Conservation (phyloP, 2,888 invertebrate species). For the Eupithecia pulchellata region DNA sequence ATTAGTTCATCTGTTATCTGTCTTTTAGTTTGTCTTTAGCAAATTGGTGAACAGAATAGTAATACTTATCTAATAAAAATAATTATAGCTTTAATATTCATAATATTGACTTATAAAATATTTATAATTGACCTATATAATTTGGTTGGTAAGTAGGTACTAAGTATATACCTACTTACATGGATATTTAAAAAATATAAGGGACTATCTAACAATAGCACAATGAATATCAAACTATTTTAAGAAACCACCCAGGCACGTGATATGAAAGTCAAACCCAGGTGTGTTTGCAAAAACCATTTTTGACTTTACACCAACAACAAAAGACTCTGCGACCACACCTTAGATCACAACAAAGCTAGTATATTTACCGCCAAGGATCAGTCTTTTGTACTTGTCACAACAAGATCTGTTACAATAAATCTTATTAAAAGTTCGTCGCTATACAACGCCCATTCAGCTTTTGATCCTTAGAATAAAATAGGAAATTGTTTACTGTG, state of each 20-base stretch:
- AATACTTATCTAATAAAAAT: too few relatives aligned
- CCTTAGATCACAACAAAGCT: slow-evolving; percentile 80
- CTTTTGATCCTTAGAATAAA: slow-evolving; percentile 69
- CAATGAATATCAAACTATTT: slow-evolving; percentile 8
- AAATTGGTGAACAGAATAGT: too few relatives aligned
- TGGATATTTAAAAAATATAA: not conserved
- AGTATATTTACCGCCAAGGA: slow-evolving; percentile 74
- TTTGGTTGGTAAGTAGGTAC: not conserved
- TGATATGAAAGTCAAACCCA: slow-evolving; percentile 50
- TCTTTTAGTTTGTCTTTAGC: too few relatives aligned
- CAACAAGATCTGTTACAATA: slow-evolving; percentile 85
- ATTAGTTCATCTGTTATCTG: too few relatives aligned
- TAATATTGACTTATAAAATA: too few relatives aligned
- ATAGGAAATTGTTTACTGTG: slow-evolving; percentile 71
- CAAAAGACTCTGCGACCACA: slow-evolving; percentile 74
- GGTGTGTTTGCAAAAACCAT: slow-evolving; percentile 66
- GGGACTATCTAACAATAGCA: not conserved
- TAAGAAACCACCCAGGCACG: slow-evolving; percentile 16
- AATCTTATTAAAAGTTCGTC: slow-evolving; percentile 81
- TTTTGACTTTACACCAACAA: slow-evolving; percentile 71
- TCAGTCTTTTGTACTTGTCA: slow-evolving; percentile 78
- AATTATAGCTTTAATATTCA: too few relatives aligned
- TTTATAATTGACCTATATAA: not conserved
- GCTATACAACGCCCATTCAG: slow-evolving; percentile 76
- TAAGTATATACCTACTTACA: not conserved